phyloP scores from a whole-genome alignment of 37 sponge, comb jelly and placozoan species.

The Theonella swinhoei region DNA sequence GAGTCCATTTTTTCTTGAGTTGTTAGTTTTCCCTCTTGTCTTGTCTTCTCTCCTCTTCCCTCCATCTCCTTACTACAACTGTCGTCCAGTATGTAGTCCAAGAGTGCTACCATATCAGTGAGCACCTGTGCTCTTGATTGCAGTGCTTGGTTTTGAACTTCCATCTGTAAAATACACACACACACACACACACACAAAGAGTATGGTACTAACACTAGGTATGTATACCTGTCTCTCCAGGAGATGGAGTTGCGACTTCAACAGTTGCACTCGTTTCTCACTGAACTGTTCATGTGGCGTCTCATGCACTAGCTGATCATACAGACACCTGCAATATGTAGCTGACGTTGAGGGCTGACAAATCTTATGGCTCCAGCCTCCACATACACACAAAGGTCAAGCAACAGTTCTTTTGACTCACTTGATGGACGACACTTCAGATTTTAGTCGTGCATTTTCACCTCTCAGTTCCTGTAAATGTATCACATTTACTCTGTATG shows the following conservation, averaged over 20 bases:
- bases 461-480: conserved; percentile 31
- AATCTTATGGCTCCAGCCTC: too few species aligned
- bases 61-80: too few species aligned
- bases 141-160: background rate
- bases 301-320: conserved; percentile 65
- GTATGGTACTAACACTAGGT: background rate
- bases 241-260: conserved; percentile 75
- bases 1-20: too few species aligned
- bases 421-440: conserved; percentile 55
- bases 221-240: conserved; percentile 80
- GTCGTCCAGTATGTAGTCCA: too few species aligned
- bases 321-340: conserved; percentile 25
- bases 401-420: background rate
- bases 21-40: too few species aligned
- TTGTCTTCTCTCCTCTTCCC: too few species aligned
- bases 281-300: conserved; percentile 51
- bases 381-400: too few species aligned
- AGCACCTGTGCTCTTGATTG: too few species aligned
- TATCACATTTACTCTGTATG: background rate
- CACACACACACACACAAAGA: conserved; percentile 3
- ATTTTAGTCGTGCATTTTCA: conserved; percentile 61
- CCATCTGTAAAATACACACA: background rate
- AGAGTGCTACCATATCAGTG: too few species aligned
- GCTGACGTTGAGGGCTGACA: too few species aligned
- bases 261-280: conserved; percentile 66